phyloP scores from a whole-genome alignment of 2,888 invertebrate species.

The Mesopsocus fuscifrons region DNA sequence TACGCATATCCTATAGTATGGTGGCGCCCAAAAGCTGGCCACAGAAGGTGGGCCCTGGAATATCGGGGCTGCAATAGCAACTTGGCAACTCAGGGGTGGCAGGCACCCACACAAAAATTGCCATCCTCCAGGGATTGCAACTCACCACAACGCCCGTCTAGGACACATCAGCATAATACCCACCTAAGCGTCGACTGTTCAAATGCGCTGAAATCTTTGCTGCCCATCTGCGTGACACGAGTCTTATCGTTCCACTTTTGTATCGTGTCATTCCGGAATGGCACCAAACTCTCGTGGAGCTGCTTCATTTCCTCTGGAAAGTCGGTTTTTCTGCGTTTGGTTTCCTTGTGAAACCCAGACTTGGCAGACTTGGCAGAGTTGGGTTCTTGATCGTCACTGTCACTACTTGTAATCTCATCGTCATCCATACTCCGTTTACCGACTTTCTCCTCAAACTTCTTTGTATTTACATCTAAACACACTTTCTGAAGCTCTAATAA shows the following conservation, averaged over 20 bases:
- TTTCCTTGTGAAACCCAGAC: constrained; percentile 16
- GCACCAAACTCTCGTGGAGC: constrained; percentile 37
- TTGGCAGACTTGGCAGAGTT: constrained; percentile 19
- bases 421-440: constrained; percentile 25
- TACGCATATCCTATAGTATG: no score
- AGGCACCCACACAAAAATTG: no score
- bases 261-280: constrained; percentile 60
- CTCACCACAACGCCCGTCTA: no score
- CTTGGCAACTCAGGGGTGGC: no score
- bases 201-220: constrained; percentile 37
- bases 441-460: constrained; percentile 20
- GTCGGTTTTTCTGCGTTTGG: constrained; percentile 27
- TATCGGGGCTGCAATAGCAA: no score
- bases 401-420: constrained; percentile 45
- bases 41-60: no score
- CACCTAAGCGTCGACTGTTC: constrained; percentile 32
- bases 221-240: constrained; percentile 41
- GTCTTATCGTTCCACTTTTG: constrained; percentile 95
- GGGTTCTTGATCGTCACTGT: constrained; percentile 30
- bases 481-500: constrained; percentile 24
- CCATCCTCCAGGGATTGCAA: no score
- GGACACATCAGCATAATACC: constrained; percentile 30
- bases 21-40: no score
- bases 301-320: constrained; percentile 36
- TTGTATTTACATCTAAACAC: constrained; percentile 16